phyloP scores from a whole-genome alignment of 92 coral and sea anemone genomes.

The Hydrozoanthus gracilis region DNA sequence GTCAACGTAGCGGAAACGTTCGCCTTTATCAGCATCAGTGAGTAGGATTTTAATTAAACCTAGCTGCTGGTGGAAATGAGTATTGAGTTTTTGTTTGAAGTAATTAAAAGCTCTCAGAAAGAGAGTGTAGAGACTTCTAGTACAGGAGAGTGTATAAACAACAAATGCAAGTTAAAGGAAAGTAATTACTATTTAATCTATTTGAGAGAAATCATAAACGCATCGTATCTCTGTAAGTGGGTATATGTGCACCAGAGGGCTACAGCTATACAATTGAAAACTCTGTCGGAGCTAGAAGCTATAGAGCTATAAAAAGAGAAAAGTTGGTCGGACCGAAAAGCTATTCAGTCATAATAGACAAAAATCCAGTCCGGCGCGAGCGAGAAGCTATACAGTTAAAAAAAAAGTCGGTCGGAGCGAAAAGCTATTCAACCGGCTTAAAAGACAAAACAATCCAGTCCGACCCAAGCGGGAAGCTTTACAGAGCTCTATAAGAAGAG shows the following conservation, averaged over 20 bases:
- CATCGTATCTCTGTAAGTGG: neutral
- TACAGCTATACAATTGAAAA: no score
- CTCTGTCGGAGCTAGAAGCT: no score
- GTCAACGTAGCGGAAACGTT: slow-evolving; percentile 11
- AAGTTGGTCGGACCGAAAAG: no score
- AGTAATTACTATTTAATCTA: neutral
- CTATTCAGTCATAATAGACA: no score
- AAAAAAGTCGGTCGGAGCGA: no score
- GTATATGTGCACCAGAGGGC: neutral
- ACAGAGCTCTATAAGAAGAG: no score
- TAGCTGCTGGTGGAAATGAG: neutral
- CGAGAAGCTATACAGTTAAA: no score
- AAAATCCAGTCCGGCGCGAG: no score
- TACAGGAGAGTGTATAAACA: neutral
- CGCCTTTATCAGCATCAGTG: neutral
- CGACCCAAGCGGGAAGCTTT: no score
- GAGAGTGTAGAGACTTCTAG: neutral
- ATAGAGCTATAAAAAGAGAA: no score
- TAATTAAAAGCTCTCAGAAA: slow-evolving; percentile 26
- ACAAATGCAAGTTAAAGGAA: neutral
- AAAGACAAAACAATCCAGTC: no score
- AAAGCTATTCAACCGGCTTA: no score
- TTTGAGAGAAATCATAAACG: neutral
- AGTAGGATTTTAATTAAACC: slow-evolving; percentile 9
- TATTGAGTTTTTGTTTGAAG: neutral